phyloP scores from a whole-genome alignment of 2,797 vertebrate genomes.

The Vipera latastei region DNA sequence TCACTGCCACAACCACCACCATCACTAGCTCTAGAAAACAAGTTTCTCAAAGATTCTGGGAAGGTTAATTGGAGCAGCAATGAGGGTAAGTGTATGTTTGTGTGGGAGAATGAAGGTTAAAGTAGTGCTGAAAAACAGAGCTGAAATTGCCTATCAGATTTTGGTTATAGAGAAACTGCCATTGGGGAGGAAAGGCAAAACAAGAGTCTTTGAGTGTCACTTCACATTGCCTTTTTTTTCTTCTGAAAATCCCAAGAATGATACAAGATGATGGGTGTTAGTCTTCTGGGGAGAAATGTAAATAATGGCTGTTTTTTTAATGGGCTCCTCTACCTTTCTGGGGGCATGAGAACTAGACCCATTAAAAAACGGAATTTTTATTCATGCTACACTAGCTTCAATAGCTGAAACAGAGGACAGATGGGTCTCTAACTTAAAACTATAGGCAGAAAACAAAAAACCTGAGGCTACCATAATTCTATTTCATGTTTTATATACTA shows the following conservation, averaged over 20 bases:
- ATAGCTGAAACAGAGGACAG: not conserved
- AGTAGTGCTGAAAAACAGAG: not conserved
- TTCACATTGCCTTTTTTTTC: not conserved
- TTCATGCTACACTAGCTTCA: not conserved
- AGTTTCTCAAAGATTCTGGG: not conserved
- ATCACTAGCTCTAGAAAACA: not conserved
- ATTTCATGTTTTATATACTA: not conserved
- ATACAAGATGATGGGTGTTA: not conserved
- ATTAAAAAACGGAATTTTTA: not conserved
- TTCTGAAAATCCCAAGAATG: not conserved
- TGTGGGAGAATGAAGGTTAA: not conserved
- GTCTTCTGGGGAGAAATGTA: not conserved
- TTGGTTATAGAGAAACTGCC: not conserved
- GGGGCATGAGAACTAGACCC: not conserved
- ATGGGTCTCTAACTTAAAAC: not conserved
- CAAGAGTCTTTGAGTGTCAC: not conserved
- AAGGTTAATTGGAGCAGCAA: not conserved
- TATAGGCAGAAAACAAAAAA: not conserved
- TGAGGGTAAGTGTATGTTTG: no score
- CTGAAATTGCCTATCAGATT: not conserved
- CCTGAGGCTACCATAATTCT: not conserved
- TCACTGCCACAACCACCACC: not conserved
- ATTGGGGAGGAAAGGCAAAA: not conserved
- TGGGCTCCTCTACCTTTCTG: not conserved
- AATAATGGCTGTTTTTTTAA: not conserved